These are phyloP conservation scores for Hippopotamyrus pictus DNA, from an alignment of 2,797 vertebrate genomes.

Conservation along the genomic window DNA sequence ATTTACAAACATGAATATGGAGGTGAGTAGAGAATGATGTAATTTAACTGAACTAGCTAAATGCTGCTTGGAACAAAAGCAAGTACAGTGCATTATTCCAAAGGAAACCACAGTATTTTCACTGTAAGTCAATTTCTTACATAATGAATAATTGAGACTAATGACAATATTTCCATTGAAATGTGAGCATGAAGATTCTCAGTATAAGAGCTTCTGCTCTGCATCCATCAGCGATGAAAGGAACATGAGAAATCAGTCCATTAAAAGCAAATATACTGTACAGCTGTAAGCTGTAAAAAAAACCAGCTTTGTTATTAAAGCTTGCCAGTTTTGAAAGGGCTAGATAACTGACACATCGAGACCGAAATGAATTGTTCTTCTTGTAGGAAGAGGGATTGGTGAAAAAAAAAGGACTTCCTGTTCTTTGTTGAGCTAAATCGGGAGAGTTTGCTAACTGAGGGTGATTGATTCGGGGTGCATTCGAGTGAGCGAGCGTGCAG, in stretches of 20 bases:
- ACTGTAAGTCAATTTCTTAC: not conserved
- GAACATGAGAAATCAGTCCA: not conserved
- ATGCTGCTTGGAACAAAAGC: not conserved
- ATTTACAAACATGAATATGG: not conserved
- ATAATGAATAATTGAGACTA: not conserved
- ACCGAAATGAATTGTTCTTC: constrained; percentile 8
- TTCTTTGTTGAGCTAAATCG: constrained; percentile 7
- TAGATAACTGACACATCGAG: constrained; percentile 5
- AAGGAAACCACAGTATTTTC: not conserved
- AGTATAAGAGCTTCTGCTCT: not conserved
- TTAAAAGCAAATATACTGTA: not conserved
- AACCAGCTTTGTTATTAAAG: not conserved
- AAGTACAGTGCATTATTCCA: not conserved
- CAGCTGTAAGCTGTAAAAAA: not conserved
- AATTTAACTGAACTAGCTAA: not conserved
- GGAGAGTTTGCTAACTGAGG: constrained; percentile 13
- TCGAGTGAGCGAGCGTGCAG: not conserved
- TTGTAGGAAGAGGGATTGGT: not conserved
- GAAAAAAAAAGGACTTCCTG: constrained; percentile 1
- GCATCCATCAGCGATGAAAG: not conserved
- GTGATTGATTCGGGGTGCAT: constrained; percentile 8
- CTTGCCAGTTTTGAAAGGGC: not conserved
- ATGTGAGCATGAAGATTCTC: not conserved
- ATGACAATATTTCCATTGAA: not conserved
- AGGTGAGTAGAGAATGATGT: not conserved